These are phyloP conservation scores for Parotocinclus haroldoi DNA, from an alignment of 2,797 vertebrate species.

Conservation along the genomic window DNA sequence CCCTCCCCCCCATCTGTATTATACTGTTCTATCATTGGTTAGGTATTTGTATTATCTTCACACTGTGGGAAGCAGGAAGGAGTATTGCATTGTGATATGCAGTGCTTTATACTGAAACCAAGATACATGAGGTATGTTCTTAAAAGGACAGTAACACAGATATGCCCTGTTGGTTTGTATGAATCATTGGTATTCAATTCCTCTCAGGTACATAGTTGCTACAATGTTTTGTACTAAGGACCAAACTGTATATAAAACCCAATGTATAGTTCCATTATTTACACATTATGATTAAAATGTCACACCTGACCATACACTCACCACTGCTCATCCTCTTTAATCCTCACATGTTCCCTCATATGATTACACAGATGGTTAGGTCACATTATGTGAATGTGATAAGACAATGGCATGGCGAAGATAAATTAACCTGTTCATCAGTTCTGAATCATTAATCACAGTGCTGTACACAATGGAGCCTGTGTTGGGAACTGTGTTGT, in stretches of 20 bases:
- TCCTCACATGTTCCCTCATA: conserved; percentile 32
- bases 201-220: too few species aligned
- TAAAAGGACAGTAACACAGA: background rate
- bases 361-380: background rate
- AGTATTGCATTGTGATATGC: background rate
- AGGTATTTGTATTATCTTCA: background rate
- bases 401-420: conserved; percentile 1
- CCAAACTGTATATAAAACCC: too few species aligned
- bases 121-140: background rate
- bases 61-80: background rate
- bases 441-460: background rate
- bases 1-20: too few species aligned
- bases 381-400: conserved; percentile 9
- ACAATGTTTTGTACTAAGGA: too few species aligned
- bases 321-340: background rate
- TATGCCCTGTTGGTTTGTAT: too few species aligned
- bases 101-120: background rate
- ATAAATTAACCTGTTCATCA: background rate
- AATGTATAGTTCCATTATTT: too few species aligned
- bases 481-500: background rate
- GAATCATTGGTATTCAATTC: too few species aligned
- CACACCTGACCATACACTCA: conserved; percentile 28
- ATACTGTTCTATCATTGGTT: background rate
- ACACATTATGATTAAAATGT: background rate
- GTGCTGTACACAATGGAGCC: conserved; percentile 14